Base-by-base conservation (phyloP, 2,113 vertebrate species). In the Phalacrocorax pelagicus region DNA sequence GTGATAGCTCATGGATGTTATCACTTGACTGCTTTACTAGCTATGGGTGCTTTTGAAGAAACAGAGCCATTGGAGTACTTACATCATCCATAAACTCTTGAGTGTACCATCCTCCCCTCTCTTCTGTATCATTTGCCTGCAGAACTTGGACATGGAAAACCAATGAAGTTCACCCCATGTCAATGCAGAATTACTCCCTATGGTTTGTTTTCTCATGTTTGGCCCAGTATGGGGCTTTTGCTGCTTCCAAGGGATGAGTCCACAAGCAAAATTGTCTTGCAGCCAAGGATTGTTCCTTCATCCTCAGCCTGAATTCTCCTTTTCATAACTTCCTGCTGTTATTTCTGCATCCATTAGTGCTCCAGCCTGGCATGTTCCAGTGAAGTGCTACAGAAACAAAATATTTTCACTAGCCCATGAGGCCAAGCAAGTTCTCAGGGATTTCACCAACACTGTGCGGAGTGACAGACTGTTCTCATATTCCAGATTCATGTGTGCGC, bases 261-360 rank as follows among this genome's bases (percentile, higher is more conserved):
- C 73, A 89, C 61, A 95, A 86, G n/a, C 20, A 84, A 78, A 74
- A 78, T 15, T 91, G 81, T 81, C 55, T 81, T 75, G 52, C 26
- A 86, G 90, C 80, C 80, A 92, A 84, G 59, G 52, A 81, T 86
- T 86, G 69, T 88, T 90, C 84, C 66, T 32, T 96, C 61, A 61
- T 84, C 34, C 62, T 92, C 63, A 80, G 74, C 49, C 78, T 91
- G 49, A 81, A 63, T 87, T 92, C 89, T 94, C 57, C 65, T 36
- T 88, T 86, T 91, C 52, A 38, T 72, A 91, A 91, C 40, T 81
- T 94, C 52, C 66, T 75, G 61, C 69, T 90, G 73, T 94, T 91
- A 87, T 20, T 87, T 94, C 67, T 95, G 81, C 26, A 22, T 94
- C n/a, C 26, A 2, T 86, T 95, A 57, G 7, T 88, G 81, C 81